Conservation (phyloP, 2,113 vertebrate genomes). For the Falco punctatus region DNA sequence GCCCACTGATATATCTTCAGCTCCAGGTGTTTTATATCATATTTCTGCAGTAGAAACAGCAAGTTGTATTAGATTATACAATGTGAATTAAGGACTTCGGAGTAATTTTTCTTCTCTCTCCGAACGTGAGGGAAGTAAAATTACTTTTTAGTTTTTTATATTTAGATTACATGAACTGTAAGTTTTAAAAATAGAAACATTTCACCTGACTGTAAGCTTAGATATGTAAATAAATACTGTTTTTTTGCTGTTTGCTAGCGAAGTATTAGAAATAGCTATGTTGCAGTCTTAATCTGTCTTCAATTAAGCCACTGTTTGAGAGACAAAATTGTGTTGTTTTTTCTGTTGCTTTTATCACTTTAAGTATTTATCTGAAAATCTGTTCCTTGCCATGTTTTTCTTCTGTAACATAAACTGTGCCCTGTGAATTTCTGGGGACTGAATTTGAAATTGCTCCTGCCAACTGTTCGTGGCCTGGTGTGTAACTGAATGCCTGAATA, state of each 20-base stretch:
- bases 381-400: conserved; percentile 99
- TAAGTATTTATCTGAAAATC: conserved; percentile 99
- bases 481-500: conserved; percentile 97
- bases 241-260: conserved; percentile 57
- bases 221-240: neutral
- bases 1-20: conserved; percentile 6
- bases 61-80: neutral
- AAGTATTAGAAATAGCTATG: conserved; percentile 67
- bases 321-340: conserved; percentile 84
- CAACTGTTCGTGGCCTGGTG: conserved; percentile 91
- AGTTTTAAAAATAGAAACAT: conserved; percentile 45
- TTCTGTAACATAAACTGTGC: conserved; percentile 99
- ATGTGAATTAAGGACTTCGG: neutral
- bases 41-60: conserved; percentile 19
- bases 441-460: conserved; percentile 99
- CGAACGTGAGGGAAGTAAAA: conserved; percentile 33
- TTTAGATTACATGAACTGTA: neutral
- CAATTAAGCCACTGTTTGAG: conserved; percentile 81
- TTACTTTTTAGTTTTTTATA: neutral
- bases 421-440: conserved; percentile 98
- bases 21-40: conserved; percentile 12
- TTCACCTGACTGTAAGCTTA: conserved; percentile 21
- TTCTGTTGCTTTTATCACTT: conserved; percentile 84
- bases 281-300: conserved; percentile 76
- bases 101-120: conserved; percentile 31